Conservation (phyloP, 2,888 invertebrate genomes). For the Acrobasis repandana region DNA sequence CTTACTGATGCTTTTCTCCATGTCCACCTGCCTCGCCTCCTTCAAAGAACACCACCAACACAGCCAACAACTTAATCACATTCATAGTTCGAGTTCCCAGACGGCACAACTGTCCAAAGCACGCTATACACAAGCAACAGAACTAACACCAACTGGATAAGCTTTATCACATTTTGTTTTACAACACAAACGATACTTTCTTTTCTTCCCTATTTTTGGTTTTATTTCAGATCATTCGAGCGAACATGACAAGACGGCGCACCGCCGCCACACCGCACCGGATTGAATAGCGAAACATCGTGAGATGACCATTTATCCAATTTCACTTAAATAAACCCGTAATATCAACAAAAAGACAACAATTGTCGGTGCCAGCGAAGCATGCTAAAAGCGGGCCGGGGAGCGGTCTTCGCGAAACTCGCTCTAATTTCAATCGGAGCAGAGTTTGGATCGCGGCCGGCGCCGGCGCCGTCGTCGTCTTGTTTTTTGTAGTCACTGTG, state of each 20-base stretch:
- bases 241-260: conserved; percentile 50
- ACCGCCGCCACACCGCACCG: conserved; percentile 55
- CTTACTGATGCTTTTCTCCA: conserved; percentile 74
- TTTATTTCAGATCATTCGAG: conserved; percentile 54
- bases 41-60: conserved; percentile 58
- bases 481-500: conserved; percentile 54
- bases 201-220: conserved; percentile 50
- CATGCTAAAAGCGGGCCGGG: conserved; percentile 49
- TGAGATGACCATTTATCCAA: conserved; percentile 81
- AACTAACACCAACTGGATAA: conserved; percentile 44
- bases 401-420: conserved; percentile 41
- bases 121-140: conserved; percentile 41
- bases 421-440: conserved; percentile 45
- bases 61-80: conserved; percentile 55
- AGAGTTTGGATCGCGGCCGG: conserved; percentile 46
- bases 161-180: conserved; percentile 67
- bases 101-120: conserved; percentile 45
- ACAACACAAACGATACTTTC: conserved; percentile 55
- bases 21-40: conserved; percentile 68
- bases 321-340: conserved; percentile 81
- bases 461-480: conserved; percentile 40
- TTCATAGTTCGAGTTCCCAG: conserved; percentile 50
- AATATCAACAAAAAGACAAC: conserved; percentile 77
- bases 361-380: conserved; percentile 55
- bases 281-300: conserved; percentile 73